A percentile compares a stretch with the other conserved stretches of the same genome.
phyloP scores from a whole-genome alignment of 2,888 invertebrate species.

The Leucophenga montana region DNA sequence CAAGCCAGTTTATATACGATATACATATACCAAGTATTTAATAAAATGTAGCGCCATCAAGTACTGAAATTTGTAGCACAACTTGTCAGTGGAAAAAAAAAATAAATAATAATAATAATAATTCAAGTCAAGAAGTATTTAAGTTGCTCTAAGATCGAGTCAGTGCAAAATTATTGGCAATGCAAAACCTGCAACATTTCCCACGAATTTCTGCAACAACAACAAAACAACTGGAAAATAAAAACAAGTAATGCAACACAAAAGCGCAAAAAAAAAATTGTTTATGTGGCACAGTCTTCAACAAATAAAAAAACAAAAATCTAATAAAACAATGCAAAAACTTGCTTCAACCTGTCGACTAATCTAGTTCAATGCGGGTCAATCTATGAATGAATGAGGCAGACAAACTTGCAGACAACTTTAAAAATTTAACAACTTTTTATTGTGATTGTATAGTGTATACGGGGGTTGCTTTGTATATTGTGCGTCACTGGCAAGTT shows the following conservation, averaged over 20 bases:
- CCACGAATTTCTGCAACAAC: constrained; percentile 48
- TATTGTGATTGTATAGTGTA: too few species aligned
- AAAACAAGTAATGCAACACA: constrained; percentile 21
- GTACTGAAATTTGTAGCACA: constrained; percentile 14
- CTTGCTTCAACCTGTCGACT: not conserved
- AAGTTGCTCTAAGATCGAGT: too few species aligned
- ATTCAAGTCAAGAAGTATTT: too few species aligned
- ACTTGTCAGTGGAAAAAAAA: constrained; percentile 3
- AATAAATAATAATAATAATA: too few species aligned
- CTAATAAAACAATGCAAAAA: not conserved
- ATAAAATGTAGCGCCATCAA: not conserved
- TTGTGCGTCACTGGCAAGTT: too few species aligned
- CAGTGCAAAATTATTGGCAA: too few species aligned
- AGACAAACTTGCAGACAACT: not conserved
- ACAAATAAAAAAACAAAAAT: constrained; percentile 16
- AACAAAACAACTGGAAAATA: constrained; percentile 27
- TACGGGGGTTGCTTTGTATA: too few species aligned
- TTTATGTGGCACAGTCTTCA: constrained; percentile 7
- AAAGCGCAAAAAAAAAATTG: not conserved
- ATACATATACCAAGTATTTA: too few species aligned
- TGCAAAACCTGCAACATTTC: constrained; percentile 54
- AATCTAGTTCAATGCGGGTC: constrained; percentile 20
- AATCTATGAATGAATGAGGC: not conserved
- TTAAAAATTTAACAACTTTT: not conserved
- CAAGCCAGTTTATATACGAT: too few species aligned